Evolutionary conservation across 2,888 invertebrate genomes (phyloP).

Genomic region (Cephalotes varians): DNA sequence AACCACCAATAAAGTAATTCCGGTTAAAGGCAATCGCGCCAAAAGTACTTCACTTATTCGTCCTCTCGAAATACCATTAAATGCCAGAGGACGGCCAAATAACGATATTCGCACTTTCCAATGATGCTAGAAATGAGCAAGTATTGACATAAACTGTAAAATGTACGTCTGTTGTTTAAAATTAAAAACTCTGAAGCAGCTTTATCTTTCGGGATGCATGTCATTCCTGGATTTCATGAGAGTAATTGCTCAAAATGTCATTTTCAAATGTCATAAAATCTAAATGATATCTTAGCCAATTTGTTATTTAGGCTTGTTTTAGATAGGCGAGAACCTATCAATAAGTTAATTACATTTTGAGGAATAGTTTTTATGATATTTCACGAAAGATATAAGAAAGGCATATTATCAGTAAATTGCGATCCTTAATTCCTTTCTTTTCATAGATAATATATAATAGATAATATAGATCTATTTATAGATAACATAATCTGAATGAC

Average conservation of each 20-base stretch:
- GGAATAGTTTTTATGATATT: background rate
- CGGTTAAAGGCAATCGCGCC: constrained; percentile 67
- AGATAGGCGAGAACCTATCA: background rate
- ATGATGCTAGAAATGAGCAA: constrained; percentile 21
- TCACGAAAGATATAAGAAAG: constrained; percentile 23
- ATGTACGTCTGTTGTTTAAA: background rate
- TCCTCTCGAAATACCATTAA: constrained; percentile 61
- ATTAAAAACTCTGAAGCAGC: constrained; percentile 6
- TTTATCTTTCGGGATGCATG: background rate
- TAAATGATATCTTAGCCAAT: too few relatives aligned
- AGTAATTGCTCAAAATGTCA: background rate
- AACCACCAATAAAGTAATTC: constrained; percentile 74
- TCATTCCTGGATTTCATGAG: background rate
- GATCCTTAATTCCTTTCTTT: background rate
- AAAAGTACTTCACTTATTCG: constrained; percentile 59
- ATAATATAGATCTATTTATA: too few relatives aligned
- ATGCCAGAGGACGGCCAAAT: constrained; percentile 24
- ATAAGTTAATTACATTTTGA: background rate
- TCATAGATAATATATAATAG: background rate
- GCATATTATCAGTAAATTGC: background rate
- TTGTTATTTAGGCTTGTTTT: constrained; percentile 19
- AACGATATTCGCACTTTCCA: constrained; percentile 59
- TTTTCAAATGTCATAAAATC: too few relatives aligned
- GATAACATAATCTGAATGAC: background rate
- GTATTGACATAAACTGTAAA: background rate